A percentile compares a stretch with the other conserved stretches of the same genome.
These are phyloP conservation scores for Silurus glanis DNA, from an alignment of 2,113 vertebrate species.

Conservation along the genomic window DNA sequence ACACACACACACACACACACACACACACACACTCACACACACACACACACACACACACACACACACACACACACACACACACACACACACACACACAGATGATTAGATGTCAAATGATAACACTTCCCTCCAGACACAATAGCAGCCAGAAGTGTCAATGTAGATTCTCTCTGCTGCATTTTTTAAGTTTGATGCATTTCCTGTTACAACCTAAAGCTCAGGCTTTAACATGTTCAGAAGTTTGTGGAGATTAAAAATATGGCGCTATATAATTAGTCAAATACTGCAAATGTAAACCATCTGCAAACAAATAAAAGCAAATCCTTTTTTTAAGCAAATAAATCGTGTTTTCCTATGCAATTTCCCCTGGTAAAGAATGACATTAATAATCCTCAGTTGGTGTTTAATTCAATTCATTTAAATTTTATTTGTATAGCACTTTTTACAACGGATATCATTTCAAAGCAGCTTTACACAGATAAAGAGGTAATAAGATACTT, in stretches of 20 bases:
- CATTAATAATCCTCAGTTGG: not conserved
- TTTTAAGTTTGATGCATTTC: not conserved
- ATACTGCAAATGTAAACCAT: not conserved
- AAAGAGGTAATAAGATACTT: too few relatives aligned
- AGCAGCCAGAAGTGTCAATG: not conserved
- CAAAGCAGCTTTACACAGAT: too few relatives aligned
- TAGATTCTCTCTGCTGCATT: not conserved
- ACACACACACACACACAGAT: not conserved
- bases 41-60: not conserved
- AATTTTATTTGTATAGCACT: too few relatives aligned
- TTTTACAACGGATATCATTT: too few relatives aligned
- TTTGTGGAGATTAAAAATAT: not conserved
- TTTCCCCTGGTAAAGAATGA: not conserved
- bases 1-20: slow-evolving; percentile 12
- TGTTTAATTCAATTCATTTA: too few relatives aligned
- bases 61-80: not conserved
- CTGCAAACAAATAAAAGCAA: not conserved
- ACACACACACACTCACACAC: slow-evolving; percentile 12
- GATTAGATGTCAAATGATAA: not conserved
- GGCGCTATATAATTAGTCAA: not conserved
- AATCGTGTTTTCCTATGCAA: not conserved
- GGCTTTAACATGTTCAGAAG: not conserved
- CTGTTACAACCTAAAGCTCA: not conserved
- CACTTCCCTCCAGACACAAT: not conserved
- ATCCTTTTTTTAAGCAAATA: not conserved